Percentiles rank a stretch among this genome's conserved stretches.
phyloP scores from a whole-genome alignment of 2,113 vertebrate genomes.

The Calidris pygmaea region DNA sequence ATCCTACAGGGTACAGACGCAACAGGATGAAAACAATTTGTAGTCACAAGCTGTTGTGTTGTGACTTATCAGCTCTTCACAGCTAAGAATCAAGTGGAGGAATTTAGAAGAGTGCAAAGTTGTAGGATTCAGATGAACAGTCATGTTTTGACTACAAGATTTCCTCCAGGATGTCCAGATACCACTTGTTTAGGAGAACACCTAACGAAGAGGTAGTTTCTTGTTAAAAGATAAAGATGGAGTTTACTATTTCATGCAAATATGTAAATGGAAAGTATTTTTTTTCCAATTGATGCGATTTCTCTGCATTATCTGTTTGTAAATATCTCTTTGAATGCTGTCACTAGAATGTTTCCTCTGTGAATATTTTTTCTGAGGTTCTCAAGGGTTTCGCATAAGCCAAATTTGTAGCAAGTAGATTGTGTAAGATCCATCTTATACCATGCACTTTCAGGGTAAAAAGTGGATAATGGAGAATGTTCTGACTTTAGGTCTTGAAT shows the following conservation, averaged over 20 bases:
- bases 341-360: background rate
- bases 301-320: background rate
- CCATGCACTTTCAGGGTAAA: background rate
- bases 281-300: background rate
- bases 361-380: background rate
- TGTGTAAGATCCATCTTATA: background rate
- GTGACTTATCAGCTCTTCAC: background rate
- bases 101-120: background rate
- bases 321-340: background rate
- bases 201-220: background rate
- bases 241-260: background rate
- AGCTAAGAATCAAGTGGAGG: background rate
- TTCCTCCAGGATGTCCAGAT: background rate
- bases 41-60: background rate
- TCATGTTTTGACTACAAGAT: background rate
- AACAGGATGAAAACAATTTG: constrained; percentile 2
- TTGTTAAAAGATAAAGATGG: background rate
- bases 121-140: background rate
- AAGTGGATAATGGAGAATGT: background rate
- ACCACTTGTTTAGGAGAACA: background rate
- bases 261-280: background rate
- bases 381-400: background rate
- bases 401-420: background rate
- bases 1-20: background rate
- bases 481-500: background rate